Base-by-base conservation (phyloP, 2,113 vertebrate genomes). In the Neogobius melanostomus region DNA sequence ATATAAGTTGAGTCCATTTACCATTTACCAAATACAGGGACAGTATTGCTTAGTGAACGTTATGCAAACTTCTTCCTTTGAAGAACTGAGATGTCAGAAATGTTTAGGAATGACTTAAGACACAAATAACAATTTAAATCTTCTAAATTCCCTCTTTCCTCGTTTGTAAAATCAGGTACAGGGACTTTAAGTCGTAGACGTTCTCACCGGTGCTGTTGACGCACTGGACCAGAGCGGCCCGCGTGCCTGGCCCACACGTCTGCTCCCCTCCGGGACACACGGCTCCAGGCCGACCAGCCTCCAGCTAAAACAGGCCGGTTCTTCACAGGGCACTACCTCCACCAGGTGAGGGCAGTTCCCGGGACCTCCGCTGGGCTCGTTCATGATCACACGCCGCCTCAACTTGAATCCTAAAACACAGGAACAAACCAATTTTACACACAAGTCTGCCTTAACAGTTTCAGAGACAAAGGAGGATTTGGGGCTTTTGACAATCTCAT, bases 311-410 rank as follows among this genome's bases (percentile, higher is more conserved):
- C 98, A 99, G 11, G 91, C 92, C 7, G 98, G 97, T 36, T 98
- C 96, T 3, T 99, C 98, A 69, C 98, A 99, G 0, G 97, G 96
- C 71, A 98, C 93, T 44, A 95, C 96, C 92, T 99, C 98, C 85
- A 95, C 87, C 52, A 98, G 92, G 82, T 99, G 96, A 1, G 97
- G 95, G 70, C 98, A 99, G 91, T 89, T 96, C 11, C 94, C 94
- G 0, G 91, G 90, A 1, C 93, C 95, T 9, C 95, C 97, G 0
- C 93, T 95, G 1, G 97, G 96, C 76, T 95, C 91, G 50, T 94
- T 98, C 7, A 83, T 92, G 72, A 99, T 94, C 64, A 45, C 92
- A 0, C 98, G 92, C 66, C 92, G 95, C 82, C 98, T 94, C 69
- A 99, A 86, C 87, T 96, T 99, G 83, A 98, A 99, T 69, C 97